phyloP scores from a whole-genome alignment of 2,113 vertebrate species.

The Eublepharis macularius region DNA sequence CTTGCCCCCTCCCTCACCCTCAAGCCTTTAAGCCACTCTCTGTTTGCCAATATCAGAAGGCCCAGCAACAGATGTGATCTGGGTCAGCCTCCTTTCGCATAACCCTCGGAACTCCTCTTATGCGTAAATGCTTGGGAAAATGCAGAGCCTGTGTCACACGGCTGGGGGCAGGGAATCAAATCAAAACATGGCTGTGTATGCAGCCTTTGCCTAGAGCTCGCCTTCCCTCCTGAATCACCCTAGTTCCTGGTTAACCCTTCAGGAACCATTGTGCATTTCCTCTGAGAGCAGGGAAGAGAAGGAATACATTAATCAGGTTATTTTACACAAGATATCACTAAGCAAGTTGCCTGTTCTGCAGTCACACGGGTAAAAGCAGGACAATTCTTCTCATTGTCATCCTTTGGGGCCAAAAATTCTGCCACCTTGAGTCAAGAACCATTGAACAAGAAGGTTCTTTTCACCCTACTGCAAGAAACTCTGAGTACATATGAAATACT shows the following conservation, averaged over 20 bases:
- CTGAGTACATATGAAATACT: not conserved
- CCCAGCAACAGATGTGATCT: not conserved
- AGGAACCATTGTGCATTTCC: not conserved
- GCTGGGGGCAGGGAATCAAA: slow-evolving; percentile 10
- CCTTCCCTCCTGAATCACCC: not conserved
- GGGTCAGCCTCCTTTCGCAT: slow-evolving; percentile 11
- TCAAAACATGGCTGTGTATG: not conserved
- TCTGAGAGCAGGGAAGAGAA: not conserved
- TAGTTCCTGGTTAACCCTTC: not conserved
- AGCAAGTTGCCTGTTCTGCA: not conserved
- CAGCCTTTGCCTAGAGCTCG: not conserved
- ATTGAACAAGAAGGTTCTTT: not conserved
- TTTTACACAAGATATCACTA: not conserved
- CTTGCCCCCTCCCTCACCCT: not conserved
- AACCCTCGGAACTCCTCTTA: not conserved
- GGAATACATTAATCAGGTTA: fast-evolving
- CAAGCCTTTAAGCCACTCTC: not conserved
- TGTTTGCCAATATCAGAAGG: not conserved
- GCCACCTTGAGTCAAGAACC: not conserved
- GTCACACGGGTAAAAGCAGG: not conserved
- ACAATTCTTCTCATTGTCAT: not conserved
- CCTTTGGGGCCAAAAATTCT: not conserved
- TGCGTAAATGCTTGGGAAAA: slow-evolving; percentile 26
- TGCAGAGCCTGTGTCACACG: not conserved
- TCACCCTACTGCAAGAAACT: not conserved